phyloP scores from a whole-genome alignment of 37 sponge, comb jelly and placozoan species.

The Hexactinellida sp. region DNA sequence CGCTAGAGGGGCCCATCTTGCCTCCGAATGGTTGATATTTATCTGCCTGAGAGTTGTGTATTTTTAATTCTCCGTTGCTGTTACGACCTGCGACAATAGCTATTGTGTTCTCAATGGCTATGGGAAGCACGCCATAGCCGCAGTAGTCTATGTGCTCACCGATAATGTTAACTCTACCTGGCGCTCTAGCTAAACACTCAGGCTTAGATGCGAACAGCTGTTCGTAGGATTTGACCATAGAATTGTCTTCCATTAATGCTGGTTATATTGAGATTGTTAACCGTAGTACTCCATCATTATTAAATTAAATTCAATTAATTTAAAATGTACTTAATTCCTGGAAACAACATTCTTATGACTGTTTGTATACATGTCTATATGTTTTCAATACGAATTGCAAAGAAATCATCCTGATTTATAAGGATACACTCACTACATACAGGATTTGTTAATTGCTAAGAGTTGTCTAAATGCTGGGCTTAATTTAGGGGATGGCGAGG shows the following conservation, averaged over 20 bases:
- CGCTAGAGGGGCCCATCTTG: constrained; percentile 5
- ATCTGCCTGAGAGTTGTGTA: constrained; percentile 29
- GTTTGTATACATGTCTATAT: too few relatives aligned
- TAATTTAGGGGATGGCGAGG: too few relatives aligned
- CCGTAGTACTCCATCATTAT: too few relatives aligned
- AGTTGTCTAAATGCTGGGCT: too few relatives aligned
- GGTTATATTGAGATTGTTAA: too few relatives aligned
- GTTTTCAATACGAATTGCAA: too few relatives aligned
- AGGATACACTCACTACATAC: too few relatives aligned
- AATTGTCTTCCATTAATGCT: neutral
- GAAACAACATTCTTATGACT: too few relatives aligned
- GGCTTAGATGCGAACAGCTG: constrained; percentile 18
- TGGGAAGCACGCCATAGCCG: constrained; percentile 92
- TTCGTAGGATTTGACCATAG: neutral
- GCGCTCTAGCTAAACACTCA: constrained; percentile 65
- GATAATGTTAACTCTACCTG: constrained; percentile 95
- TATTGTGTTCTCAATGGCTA: constrained; percentile 79
- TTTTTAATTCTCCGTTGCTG: neutral
- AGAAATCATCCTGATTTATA: too few relatives aligned
- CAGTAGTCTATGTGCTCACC: constrained; percentile 98
- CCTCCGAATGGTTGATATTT: constrained; percentile 24
- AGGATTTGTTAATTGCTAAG: too few relatives aligned
- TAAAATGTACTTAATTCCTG: too few relatives aligned
- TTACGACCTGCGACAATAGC: constrained; percentile 35
- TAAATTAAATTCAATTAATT: too few relatives aligned